A percentile compares a stretch with the other conserved stretches of the same genome.
These are phyloP conservation scores for Dasyprocta punctata DNA, from an alignment of 2,113 vertebrate genomes.

Conservation along the genomic window DNA sequence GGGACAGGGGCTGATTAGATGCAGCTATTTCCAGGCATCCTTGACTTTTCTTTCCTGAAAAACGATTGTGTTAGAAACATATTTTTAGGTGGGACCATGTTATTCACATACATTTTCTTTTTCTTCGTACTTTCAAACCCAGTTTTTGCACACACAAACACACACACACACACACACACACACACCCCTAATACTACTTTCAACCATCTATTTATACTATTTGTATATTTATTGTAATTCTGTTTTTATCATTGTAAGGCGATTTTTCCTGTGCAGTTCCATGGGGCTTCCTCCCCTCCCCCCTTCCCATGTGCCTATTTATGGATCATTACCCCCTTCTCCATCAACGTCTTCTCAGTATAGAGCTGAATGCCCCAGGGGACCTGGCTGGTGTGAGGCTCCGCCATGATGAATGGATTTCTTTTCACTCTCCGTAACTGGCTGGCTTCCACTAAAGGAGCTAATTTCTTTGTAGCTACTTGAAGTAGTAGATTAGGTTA, in stretches of 20 bases:
- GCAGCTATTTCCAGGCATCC: slow-evolving; percentile 79
- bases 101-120: slow-evolving; percentile 66
- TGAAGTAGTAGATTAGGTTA: slow-evolving; percentile 64
- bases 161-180: neutral
- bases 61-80: slow-evolving; percentile 67
- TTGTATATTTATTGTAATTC: neutral
- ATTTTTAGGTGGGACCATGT: slow-evolving; percentile 72
- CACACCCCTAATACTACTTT: neutral
- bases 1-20: slow-evolving; percentile 79
- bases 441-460: slow-evolving; percentile 53
- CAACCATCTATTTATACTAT: neutral
- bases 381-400: neutral
- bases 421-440: slow-evolving; percentile 58
- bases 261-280: slow-evolving; percentile 3
- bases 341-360: slow-evolving; percentile 61
- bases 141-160: neutral
- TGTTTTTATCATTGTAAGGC: neutral
- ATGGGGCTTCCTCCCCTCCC: neutral
- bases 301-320: neutral
- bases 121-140: slow-evolving; percentile 38
- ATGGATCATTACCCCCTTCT: slow-evolving; percentile 47
- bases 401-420: slow-evolving; percentile 51
- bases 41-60: slow-evolving; percentile 78
- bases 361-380: slow-evolving; percentile 17
- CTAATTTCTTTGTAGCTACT: slow-evolving; percentile 67